Percentiles rank a stretch among this genome's conserved stretches.
Conservation (phyloP, 2,113 vertebrate species). For the Piliocolobus tephrosceles region DNA sequence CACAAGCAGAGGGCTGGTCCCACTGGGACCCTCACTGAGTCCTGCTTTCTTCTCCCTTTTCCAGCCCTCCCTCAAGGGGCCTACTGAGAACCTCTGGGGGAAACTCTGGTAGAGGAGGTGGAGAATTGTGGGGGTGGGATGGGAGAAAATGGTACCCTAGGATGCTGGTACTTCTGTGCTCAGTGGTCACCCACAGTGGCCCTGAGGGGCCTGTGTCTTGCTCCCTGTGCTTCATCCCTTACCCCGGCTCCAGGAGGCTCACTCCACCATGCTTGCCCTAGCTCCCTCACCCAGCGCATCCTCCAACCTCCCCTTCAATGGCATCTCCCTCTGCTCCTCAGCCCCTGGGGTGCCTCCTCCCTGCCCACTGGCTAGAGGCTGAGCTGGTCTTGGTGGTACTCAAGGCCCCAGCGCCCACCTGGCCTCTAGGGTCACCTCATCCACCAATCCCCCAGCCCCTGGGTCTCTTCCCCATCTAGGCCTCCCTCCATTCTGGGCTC, state of each 20-base stretch:
- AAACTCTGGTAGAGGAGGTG: not conserved
- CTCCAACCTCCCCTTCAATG: not conserved
- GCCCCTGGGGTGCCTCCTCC: not conserved
- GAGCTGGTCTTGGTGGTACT: not conserved
- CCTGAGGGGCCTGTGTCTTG: not conserved
- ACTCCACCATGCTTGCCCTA: accelerated
- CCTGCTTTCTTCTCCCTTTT: not conserved
- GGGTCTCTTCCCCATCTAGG: not conserved
- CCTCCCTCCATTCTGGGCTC: not conserved
- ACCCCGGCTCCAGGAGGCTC: not conserved
- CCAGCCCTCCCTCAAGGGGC: not conserved
- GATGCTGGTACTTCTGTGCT: not conserved
- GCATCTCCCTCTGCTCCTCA: not conserved
- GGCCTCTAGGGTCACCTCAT: not conserved
- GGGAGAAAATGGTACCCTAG: not conserved
- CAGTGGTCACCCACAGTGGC: too few species aligned
- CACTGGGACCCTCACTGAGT: not conserved
- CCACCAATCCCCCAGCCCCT: too few species aligned
- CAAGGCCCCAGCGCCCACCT: too few species aligned
- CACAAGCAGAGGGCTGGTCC: not conserved
- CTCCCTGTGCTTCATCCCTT: not conserved
- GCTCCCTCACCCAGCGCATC: not conserved
- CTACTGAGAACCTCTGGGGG: not conserved
- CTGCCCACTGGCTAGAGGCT: not conserved
- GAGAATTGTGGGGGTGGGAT: not conserved